Evolutionary conservation across 2,888 invertebrate species (phyloP), one percentile per base, ranked within the genome.

Genomic region (Odontomyia ornata): DNA sequence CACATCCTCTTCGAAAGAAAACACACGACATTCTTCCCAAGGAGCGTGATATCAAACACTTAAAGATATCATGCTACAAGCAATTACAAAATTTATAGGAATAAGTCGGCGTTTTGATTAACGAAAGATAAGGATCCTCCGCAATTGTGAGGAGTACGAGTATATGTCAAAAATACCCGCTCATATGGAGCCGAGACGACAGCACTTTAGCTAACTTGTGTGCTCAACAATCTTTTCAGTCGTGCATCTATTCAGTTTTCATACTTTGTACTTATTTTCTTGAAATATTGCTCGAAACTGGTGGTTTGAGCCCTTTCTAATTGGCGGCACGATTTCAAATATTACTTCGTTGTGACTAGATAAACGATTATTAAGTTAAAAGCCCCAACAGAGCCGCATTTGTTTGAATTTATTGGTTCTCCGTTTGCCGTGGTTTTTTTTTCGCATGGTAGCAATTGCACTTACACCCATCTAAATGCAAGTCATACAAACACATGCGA

Each of bases 331-430:
- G n/a, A 28, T 27, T 28, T 11, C 2, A n/a, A 28, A 7, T 27
- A 9, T 64, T 28, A 1, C n/a, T n/a, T 25, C 64, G 36, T 36
- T 43, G 43, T 46, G 57, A 25, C 36, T 60, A 73, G 73, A 73
- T 60, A 60, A 69, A 69, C 46, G 72, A 28, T 60, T 73, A 73
- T 73, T 57, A 73, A 73, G 60, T 60, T 73, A 73, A 73, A 73
- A 72, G 72, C 56, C 57, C 60, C 73, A 60, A 73, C 43, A 1
- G 73, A 57, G 64, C 64, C 46, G 64, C 47, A 64, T 75, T 75
- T 46, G 62, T 75, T 75, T 64, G 25, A 75, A 62, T 75, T 75
- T 72, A 72, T 60, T 47, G 18, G 2, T 64, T 15, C 18, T 27
- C 5, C 18, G n/a, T 62, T 15, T 21, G 18, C 43, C 2, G 18